phyloP scores from a whole-genome alignment of 1,140 invertebrate genomes.

The Eufriesea mexicana region DNA sequence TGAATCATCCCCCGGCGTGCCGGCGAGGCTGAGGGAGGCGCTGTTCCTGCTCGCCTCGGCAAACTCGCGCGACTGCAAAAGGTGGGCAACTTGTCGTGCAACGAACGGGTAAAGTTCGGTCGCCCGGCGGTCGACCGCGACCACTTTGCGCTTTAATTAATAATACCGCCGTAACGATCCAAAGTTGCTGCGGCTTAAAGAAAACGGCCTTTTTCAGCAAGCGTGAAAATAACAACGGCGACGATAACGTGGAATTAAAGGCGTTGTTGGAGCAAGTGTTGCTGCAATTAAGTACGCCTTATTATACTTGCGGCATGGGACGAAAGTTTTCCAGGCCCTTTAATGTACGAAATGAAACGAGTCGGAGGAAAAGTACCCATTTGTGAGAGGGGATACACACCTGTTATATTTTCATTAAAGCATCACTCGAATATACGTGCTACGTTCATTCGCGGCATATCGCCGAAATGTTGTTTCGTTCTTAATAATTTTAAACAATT shows the following conservation, averaged over 20 bases:
- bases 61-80: not conserved
- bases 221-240: not conserved
- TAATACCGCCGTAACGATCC: not conserved
- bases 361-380: not conserved
- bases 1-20: conserved; percentile 32
- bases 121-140: not conserved
- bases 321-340: not conserved
- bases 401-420: not conserved
- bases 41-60: conserved; percentile 43
- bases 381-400: not conserved
- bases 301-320: not conserved
- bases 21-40: conserved; percentile 36
- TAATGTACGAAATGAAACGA: not conserved
- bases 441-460: too few relatives aligned
- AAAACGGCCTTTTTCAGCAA: conserved; percentile 5
- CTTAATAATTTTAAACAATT: not conserved
- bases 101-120: not conserved
- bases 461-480: too few relatives aligned
- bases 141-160: conserved; percentile 27
- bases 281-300: conserved; percentile 6
- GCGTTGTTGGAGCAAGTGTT: conserved; percentile 43
- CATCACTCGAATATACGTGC: too few relatives aligned
- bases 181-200: conserved; percentile 7
- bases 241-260: not conserved
- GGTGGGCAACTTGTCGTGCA: conserved; percentile 14